A percentile compares a stretch with the other conserved stretches of the same genome.
phyloP scores from a whole-genome alignment of 2,797 vertebrate species.

The Coendou prehensilis region DNA sequence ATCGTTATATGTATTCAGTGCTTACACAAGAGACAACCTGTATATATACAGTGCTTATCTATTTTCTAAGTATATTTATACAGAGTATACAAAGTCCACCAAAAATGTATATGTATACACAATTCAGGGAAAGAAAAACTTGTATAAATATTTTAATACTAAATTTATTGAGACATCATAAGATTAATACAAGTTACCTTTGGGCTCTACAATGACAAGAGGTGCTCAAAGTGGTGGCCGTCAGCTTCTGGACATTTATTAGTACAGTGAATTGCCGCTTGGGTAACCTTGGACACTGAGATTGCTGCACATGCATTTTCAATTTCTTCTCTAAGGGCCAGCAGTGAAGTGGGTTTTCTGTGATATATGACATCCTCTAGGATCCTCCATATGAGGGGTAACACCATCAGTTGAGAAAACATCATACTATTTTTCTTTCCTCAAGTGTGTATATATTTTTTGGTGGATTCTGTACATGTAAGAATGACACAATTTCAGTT shows the following conservation, averaged over 20 bases:
- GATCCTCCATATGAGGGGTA: no score
- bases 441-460: no score
- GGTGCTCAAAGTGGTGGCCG: neutral
- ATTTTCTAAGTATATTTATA: neutral
- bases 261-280: neutral
- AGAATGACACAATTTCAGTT: no score
- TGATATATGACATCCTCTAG: no score
- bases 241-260: neutral
- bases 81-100: neutral
- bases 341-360: no score
- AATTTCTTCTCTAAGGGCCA: no score
- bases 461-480: no score
- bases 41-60: neutral
- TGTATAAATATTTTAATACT: neutral
- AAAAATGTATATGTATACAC: neutral
- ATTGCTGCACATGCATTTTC: no score
- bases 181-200: neutral
- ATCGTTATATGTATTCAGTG: neutral
- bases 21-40: neutral
- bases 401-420: no score
- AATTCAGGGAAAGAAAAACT: neutral
- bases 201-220: neutral
- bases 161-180: neutral
- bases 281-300: no score
- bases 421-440: no score